Conservation (phyloP, 2,113 vertebrate species). For the Pandion haliaetus region DNA sequence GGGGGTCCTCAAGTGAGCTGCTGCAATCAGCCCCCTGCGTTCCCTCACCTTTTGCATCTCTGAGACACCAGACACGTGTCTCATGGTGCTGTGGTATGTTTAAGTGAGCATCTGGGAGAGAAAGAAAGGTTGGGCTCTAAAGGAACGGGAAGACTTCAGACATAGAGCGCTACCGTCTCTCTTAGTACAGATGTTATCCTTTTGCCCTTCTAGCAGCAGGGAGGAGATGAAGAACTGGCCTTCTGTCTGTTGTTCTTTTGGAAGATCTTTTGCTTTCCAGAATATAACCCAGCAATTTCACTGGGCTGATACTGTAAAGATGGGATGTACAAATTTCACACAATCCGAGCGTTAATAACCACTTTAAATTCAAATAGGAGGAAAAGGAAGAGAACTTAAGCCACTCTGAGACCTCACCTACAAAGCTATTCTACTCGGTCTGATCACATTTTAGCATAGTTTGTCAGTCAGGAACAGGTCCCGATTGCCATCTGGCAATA, state of each 20-base stretch:
- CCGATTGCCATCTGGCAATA: constrained; percentile 4
- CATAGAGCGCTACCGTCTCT: neutral
- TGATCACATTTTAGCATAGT: neutral
- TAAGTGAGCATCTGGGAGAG: neutral
- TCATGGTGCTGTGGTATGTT: neutral
- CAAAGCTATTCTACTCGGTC: neutral
- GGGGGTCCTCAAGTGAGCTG: neutral
- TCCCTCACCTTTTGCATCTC: neutral
- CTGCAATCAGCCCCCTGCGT: neutral
- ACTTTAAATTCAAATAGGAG: neutral
- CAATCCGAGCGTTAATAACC: neutral
- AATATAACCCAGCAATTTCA: neutral
- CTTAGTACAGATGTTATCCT: neutral
- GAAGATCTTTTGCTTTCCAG: neutral
- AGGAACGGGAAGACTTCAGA: neutral
- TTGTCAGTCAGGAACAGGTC: constrained; percentile 4
- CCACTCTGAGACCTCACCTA: neutral
- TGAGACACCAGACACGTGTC: neutral
- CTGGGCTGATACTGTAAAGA: neutral
- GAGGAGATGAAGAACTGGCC: neutral
- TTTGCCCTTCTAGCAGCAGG: neutral
- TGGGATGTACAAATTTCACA: neutral
- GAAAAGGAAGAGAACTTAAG: neutral
- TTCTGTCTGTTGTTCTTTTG: neutral
- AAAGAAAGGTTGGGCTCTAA: neutral